phyloP scores from a whole-genome alignment of 2,113 vertebrate species.

The Nesogale talazaci region DNA sequence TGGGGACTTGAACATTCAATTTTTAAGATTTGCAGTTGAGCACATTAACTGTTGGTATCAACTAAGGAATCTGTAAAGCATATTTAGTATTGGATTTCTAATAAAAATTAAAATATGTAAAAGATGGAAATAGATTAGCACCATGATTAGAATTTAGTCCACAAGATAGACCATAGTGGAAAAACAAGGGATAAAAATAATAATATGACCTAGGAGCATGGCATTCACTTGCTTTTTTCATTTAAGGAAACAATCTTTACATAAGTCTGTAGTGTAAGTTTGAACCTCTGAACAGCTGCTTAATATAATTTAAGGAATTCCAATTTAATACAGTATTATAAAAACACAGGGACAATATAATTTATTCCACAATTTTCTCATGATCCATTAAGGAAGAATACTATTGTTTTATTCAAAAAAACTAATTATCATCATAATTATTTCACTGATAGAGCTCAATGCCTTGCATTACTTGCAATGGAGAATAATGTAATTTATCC shows the following conservation, averaged over 20 bases:
- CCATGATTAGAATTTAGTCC: background rate
- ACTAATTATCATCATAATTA: background rate
- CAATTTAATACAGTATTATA: background rate
- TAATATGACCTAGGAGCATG: background rate
- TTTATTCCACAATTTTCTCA: background rate
- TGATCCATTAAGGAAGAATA: slow-evolving; percentile 3
- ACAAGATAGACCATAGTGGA: background rate
- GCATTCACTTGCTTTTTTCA: background rate
- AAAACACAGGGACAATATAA: background rate
- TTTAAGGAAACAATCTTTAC: background rate
- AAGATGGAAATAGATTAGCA: background rate
- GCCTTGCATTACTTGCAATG: background rate
- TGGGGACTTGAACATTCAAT: no score
- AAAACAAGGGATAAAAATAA: slow-evolving; percentile 23
- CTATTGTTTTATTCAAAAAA: slow-evolving; percentile 39
- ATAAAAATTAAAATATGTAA: background rate
- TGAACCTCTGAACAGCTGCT: background rate
- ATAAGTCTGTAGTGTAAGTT: background rate
- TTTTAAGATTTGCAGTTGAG: no score
- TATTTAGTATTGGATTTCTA: no score
- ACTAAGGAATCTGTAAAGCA: no score
- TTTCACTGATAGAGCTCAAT: background rate
- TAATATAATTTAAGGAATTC: slow-evolving; percentile 5
- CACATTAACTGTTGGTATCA: no score
- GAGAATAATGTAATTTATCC: background rate